phyloP scores from a whole-genome alignment of 1,140 invertebrate genomes.

The Dermatophagoides farinae region DNA sequence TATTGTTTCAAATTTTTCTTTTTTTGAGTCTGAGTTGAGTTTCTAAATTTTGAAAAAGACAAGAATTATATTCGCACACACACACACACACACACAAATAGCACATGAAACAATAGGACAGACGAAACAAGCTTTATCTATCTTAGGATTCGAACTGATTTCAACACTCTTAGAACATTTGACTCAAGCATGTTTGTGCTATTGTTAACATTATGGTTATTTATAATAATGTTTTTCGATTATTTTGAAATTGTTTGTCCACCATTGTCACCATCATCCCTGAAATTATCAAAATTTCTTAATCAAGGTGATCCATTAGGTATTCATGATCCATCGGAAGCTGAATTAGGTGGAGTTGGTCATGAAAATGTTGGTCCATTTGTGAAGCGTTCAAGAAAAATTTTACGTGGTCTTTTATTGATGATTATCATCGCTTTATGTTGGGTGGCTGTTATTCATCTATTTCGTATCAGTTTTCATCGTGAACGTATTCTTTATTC shows the following conservation, averaged over 20 bases:
- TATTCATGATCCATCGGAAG: constrained; percentile 9
- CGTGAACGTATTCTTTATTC: constrained; percentile 21
- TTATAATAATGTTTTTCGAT: too few species aligned
- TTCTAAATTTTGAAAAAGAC: too few species aligned
- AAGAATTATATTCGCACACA: too few species aligned
- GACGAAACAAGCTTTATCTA: too few species aligned
- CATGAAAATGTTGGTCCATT: constrained; percentile 11
- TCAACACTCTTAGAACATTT: too few species aligned
- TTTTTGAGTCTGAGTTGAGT: too few species aligned
- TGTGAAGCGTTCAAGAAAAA: constrained; percentile 30
- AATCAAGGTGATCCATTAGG: constrained; percentile 7
- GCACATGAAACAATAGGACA: too few species aligned
- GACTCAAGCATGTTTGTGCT: not conserved
- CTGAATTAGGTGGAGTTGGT: constrained; percentile 2
- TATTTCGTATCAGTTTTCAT: constrained; percentile 58
- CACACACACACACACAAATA: too few species aligned
- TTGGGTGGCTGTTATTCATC: constrained; percentile 72
- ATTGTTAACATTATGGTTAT: not conserved
- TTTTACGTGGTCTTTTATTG: constrained; percentile 64
- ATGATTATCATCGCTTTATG: constrained; percentile 56
- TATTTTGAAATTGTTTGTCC: not conserved
- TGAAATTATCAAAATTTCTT: not conserved
- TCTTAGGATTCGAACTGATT: too few species aligned
- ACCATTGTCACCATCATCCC: not conserved
- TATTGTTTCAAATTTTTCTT: too few species aligned